Evolutionary conservation across 2,797 vertebrate genomes (phyloP), one percentile per base, ranked within the genome.

Genomic region (Alcedo quadribrachys): DNA sequence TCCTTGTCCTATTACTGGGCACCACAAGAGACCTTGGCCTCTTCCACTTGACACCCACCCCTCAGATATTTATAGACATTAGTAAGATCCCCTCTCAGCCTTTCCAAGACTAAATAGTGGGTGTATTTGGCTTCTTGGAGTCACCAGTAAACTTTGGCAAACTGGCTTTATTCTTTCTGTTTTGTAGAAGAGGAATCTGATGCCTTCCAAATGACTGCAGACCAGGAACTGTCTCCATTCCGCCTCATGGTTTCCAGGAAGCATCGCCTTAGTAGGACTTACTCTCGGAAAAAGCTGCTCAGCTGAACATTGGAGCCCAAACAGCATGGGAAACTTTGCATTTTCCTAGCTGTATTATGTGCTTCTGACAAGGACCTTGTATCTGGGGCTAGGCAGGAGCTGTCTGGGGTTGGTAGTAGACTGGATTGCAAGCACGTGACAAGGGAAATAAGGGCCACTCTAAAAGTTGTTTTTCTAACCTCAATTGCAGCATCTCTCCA

Each of bases 251-350:
- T 88, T 50, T 81, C 94, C 68, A 96, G 89, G 81, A 97, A 69
- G 67, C 96, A 63, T 11, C 88, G 91, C 60, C 70, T 96, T 40
- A 96, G 96, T 84, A 98, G 96, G 92, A 98, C 96, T 30, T 98
- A 98, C 91, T 98, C 98, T 45, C 97, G 99, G 91, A 99, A 99
- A 97, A 98, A 98, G 85, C 97, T 99, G 45, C 96, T 99, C 12
- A 96, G 94, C 91, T 97, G 90, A 96, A 84, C 46, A 40, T 19
- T 50, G 73, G 70, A 93, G 85, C 35, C 12, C 25, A 53, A 43
- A 60, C 20, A 70, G 32, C 17, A 30, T 9, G 40, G 54, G 46
- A 53, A 84, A 33, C 6, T 33, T 30, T 21, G 11, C 6, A 5
- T 82, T 91, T 57, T 67, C 33, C 57, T 51, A 69, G 35, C 66